phyloP scores from a whole-genome alignment of 2,797 vertebrate species.

The Monodelphis domestica region DNA sequence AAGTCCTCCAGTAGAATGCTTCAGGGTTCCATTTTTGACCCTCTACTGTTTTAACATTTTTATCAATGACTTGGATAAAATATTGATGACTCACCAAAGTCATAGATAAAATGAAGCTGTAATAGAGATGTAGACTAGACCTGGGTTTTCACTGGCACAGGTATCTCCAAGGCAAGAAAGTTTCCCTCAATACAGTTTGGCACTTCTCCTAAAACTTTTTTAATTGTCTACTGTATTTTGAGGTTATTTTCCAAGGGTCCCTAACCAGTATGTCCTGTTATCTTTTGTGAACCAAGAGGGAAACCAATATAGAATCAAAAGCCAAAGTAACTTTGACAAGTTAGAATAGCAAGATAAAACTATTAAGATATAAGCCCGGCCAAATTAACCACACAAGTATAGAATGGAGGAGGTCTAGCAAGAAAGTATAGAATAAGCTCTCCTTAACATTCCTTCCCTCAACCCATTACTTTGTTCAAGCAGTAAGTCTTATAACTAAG shows the following conservation, averaged over 20 bases:
- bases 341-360: background rate
- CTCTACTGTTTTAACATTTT: background rate
- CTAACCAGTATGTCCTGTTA: background rate
- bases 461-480: background rate
- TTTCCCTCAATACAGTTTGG: background rate
- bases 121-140: background rate
- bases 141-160: background rate
- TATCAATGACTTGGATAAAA: background rate
- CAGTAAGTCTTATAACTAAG: background rate
- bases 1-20: background rate
- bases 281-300: background rate
- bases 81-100: background rate
- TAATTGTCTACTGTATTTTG: background rate
- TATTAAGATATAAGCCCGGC: background rate
- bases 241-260: background rate
- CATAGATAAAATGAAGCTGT: background rate
- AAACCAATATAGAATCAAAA: background rate
- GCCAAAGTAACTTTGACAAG: background rate
- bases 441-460: background rate
- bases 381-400: background rate
- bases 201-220: background rate
- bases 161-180: background rate
- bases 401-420: background rate
- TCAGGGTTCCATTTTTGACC: background rate
- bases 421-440: background rate